These are phyloP conservation scores for Caerostris extrusa DNA, from an alignment of 1,140 invertebrate species.

Conservation along the genomic window DNA sequence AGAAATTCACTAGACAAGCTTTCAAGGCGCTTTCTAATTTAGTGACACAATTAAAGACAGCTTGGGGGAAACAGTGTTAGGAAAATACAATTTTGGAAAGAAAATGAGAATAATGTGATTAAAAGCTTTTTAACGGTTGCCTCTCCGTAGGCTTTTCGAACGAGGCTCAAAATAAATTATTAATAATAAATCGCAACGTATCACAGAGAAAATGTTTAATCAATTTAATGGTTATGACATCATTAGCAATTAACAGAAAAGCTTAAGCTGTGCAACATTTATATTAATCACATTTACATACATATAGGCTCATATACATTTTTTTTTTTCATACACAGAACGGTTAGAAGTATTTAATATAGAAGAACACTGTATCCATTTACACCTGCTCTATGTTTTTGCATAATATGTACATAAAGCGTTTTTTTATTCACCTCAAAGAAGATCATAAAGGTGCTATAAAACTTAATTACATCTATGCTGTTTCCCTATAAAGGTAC, in stretches of 20 bases:
- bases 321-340: too few species aligned
- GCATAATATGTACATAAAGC: too few species aligned
- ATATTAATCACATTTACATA: neutral
- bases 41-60: neutral
- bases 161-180: neutral
- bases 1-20: neutral
- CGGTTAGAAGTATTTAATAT: too few species aligned
- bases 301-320: neutral
- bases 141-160: neutral
- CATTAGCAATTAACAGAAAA: neutral
- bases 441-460: too few species aligned
- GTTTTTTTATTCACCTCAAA: too few species aligned
- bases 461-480: too few species aligned
- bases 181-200: neutral
- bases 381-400: too few species aligned
- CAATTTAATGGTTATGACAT: neutral
- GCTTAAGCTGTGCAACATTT: neutral
- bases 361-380: too few species aligned
- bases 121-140: neutral
- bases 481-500: too few species aligned
- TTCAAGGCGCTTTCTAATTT: slow-evolving; percentile 1
- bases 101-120: slow-evolving; percentile 16
- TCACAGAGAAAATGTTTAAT: neutral
- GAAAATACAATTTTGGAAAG: neutral
- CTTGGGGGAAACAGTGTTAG: neutral